Base-by-base conservation (phyloP, 2,113 vertebrate species). In the Urocolius indicus region DNA sequence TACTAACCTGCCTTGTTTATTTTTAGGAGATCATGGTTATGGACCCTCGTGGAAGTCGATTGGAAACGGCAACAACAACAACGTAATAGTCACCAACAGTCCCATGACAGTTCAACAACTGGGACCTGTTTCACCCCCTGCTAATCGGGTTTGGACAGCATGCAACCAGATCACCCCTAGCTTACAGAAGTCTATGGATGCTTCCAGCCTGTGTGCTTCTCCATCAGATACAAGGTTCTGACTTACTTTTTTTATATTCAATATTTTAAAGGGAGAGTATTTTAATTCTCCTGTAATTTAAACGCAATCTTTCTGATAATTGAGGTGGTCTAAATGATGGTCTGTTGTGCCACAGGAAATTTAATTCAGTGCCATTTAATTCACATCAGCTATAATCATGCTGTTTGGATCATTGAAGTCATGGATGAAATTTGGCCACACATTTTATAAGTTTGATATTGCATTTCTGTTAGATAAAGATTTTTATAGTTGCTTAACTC, bases 141-240 rank as follows among this genome's bases (percentile, higher is more conserved):
- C 92, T 81, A 95, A 96, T 94, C 98, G 98, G 54, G 95, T 97
- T 69, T 96, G 97, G n/a, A 93, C 97, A 92, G 93, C 97, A 66
- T 96, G 98, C 86, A 97, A 78, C 93, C 97, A 97, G 74, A 97
- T 95, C 77, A 97, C 94, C 90, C 97, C 97, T 92, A 97, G 95
- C 79, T 98, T 98, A 63, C 97, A 95, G 94, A 97, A 74, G 71
- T 96, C 97, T 93, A 59, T 98, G 94, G 98, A 98, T 94, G 96
- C 97, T 96, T 97, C 98, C 59, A 97, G 96, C 85, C 96, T 97
- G 94, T 97, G 97, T 52, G 95, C 97, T 95, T 98, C 98, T 92
- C 96, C 98, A 93, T 98, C 98, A 65, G 98, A 99, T 94, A 97
- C 98, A 98, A 99, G 99, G 99, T 99, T 93, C 96, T 97, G 81